Percentiles rank a stretch among this genome's conserved stretches.
Conservation (phyloP, 2,113 vertebrate species). For the Dipodomys stephensi region DNA sequence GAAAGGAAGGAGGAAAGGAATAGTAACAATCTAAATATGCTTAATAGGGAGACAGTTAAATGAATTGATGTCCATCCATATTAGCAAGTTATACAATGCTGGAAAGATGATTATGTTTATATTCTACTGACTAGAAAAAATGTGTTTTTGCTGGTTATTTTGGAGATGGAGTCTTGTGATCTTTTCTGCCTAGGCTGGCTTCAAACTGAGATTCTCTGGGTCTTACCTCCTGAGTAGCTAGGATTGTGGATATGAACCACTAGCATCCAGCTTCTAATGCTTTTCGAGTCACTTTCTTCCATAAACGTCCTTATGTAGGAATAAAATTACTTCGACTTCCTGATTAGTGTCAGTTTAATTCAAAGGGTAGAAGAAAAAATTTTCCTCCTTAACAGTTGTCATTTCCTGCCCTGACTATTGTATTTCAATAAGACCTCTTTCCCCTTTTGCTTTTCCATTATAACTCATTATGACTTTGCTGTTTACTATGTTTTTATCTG, state of each 20-base stretch:
- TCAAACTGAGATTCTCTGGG: too few relatives aligned
- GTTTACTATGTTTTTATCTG: not conserved
- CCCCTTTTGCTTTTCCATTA: not conserved
- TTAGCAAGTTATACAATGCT: not conserved
- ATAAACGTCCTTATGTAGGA: not conserved
- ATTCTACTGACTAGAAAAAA: too few relatives aligned
- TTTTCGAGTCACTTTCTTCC: slow-evolving; percentile 17
- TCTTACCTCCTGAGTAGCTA: too few relatives aligned
- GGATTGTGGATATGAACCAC: too few relatives aligned
- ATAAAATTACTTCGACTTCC: slow-evolving; percentile 8
- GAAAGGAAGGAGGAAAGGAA: not conserved
- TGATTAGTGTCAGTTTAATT: slow-evolving; percentile 10
- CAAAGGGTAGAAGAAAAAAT: not conserved
- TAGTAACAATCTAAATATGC: not conserved
- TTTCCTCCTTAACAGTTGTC: not conserved
- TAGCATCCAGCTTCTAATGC: not conserved
- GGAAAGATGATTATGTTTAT: not conserved
- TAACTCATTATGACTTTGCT: not conserved
- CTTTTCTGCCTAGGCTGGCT: too few relatives aligned
- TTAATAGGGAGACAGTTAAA: not conserved
- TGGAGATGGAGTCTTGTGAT: too few relatives aligned
- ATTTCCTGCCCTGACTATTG: not conserved
- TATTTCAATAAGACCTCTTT: not conserved
- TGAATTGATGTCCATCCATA: not conserved
- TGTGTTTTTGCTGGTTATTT: too few relatives aligned